phyloP scores from a whole-genome alignment of 1,140 invertebrate species.

The Apis mellifera region Amel_HAv3.1 CM009936.2:8689501-8690000 shows the following conservation, averaged over 20 bases:
- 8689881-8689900: no score
- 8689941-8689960: no score
- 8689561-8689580: conserved; percentile 50
- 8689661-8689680: conserved; percentile 52
- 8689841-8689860: no score
- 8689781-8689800: no score
- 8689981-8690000: no score
- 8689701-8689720: conserved; percentile 40
- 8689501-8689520: conserved; percentile 57
- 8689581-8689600: conserved; percentile 39
- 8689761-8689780: conserved; percentile 26
- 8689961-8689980: no score
- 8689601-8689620: conserved; percentile 26
- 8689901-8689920: no score
- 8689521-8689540: conserved; percentile 6
- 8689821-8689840: no score
- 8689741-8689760: conserved; percentile 52
- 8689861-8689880: no score
- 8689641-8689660: conserved; percentile 61
- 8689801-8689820: not conserved
- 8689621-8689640: conserved; percentile 33
- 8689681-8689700: conserved; percentile 53
- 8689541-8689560: conserved; percentile 21
- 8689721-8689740: conserved; percentile 65
- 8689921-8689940: no score